Evolutionary conservation across 2,888 invertebrate genomes (phyloP), one percentile per base, ranked within the genome.

Genomic region (Aphrophora alni): DNA sequence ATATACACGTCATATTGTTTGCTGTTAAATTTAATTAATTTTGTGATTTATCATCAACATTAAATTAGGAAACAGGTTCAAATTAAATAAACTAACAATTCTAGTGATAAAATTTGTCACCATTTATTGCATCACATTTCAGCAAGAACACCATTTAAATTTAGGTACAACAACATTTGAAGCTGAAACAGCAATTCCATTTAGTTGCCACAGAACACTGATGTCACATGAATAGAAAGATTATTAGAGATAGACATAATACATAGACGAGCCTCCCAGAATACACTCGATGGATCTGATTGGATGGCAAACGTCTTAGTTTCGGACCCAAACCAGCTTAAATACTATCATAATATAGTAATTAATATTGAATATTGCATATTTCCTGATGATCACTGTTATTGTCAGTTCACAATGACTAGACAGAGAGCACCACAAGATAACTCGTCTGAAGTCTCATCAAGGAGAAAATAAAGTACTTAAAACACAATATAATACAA

Each of bases 271-370:
- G 82, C 84, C 84, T 84, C 84, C 84, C 84, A 83, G 83, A 75
- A 80, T 75, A 44, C 76, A 79, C 79, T 80, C 26, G 73, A 73
- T 74, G 68, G 59, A 44, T 74, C 70, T 75, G 78, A 74, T 75
- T 77, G 81, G 83, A 78, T 82, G 81, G 82, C 82, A 78, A 78
- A 78, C 79, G 76, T 82, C 77, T 80, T 81, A 71, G 80, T 75
- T 80, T 86, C 86, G 86, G 86, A 85, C 86, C 86, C 86, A 85
- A 83, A 86, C 86, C 86, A 86, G 86, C 86, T 86, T 84, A 80
- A n/a, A 78, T 72, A 72, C 51, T 78, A 78, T 51, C 78, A 38
- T 27, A 51, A 28, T 71, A 82, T 79, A 81, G 68, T 79, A 59
- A 79, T 77, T 75, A 38, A 81, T 77, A 77, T 81, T 81, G 73